phyloP scores from a whole-genome alignment of 2,113 vertebrate species.

The Picathartes gymnocephalus region DNA sequence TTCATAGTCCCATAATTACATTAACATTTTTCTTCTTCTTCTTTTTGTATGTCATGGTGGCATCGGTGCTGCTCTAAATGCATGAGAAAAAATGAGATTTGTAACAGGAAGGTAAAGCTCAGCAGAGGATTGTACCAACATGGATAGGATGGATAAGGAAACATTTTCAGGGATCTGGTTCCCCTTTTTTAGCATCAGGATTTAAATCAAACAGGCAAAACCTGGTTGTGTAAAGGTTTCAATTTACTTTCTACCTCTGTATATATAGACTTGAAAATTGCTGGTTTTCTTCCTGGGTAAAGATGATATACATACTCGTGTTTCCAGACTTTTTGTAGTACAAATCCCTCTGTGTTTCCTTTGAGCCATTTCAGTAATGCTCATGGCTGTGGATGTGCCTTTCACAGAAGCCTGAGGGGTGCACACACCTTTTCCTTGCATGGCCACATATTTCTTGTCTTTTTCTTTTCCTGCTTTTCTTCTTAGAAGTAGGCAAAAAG shows the following conservation, averaged over 20 bases:
- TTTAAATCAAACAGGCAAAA: neutral
- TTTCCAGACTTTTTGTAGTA: neutral
- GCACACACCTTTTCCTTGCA: neutral
- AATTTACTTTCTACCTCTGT: neutral
- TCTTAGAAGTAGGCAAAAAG: neutral
- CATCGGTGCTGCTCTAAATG: neutral
- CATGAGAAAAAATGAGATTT: neutral
- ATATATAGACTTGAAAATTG: neutral
- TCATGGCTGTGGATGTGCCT: neutral
- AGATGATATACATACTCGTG: rapidly evolving
- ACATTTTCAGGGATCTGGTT: neutral
- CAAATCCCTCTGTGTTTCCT: neutral
- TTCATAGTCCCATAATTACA: neutral
- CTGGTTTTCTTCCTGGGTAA: neutral
- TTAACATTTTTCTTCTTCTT: neutral
- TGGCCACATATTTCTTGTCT: neutral
- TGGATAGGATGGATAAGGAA: neutral
- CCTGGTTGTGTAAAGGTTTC: neutral
- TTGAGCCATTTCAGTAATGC: neutral
- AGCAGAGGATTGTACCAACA: neutral
- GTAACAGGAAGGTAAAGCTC: neutral
- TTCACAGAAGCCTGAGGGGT: neutral
- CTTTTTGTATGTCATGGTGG: neutral
- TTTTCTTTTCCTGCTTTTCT: neutral
- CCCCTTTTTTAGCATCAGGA: neutral